Evolutionary conservation across 2,888 invertebrate species (phyloP).

Genomic region (Scaptomyza cyrtandrae): DNA sequence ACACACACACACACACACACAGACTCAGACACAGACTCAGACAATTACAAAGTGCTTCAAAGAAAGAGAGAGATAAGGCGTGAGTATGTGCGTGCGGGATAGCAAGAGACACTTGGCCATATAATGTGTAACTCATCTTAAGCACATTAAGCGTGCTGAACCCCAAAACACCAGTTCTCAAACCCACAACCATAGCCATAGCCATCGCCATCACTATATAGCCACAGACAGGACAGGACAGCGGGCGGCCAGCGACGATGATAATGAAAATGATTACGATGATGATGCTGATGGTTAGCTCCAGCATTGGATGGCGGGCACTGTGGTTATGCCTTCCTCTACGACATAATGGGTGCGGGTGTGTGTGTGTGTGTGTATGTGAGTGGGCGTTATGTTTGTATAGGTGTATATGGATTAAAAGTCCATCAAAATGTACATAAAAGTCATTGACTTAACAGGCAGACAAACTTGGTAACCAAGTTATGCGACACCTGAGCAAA

Average conservation of each 20-base stretch:
- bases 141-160: constrained; percentile 69
- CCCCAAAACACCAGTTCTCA: constrained; percentile 1
- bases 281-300: neutral
- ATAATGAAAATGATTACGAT: neutral
- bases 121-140: constrained; percentile 79
- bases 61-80: neutral
- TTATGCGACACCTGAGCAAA: constrained; percentile 61
- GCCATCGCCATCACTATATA: neutral
- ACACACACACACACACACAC: constrained; percentile 22
- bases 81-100: neutral
- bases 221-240: constrained; percentile 19
- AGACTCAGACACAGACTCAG: constrained; percentile 36
- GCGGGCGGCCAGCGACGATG: constrained; percentile 29
- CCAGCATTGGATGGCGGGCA: constrained; percentile 39
- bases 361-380: neutral
- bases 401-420: constrained; percentile 68
- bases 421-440: constrained; percentile 81
- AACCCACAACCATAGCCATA: constrained; percentile 15
- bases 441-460: constrained; percentile 72
- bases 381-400: neutral
- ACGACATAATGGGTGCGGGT: constrained; percentile 6
- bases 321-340: constrained; percentile 35
- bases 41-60: constrained; percentile 30
- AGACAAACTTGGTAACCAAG: constrained; percentile 35
- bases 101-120: constrained; percentile 32